Conservation (phyloP, 2,797 vertebrate species). For the Psittacula echo region DNA sequence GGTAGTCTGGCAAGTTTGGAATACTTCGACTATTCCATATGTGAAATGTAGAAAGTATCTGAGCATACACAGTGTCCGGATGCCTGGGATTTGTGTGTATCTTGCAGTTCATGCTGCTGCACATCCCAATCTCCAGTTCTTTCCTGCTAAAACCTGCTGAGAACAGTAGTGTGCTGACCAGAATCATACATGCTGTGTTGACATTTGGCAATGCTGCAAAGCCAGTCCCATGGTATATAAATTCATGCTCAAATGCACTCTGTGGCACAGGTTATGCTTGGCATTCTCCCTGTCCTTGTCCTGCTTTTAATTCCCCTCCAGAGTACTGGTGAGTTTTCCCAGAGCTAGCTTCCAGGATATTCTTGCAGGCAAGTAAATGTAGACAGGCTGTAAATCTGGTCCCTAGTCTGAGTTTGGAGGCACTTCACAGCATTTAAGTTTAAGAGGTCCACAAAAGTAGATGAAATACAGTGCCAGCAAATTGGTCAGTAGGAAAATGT, state of each 20-base stretch:
- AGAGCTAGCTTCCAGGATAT: background rate
- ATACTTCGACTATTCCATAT: background rate
- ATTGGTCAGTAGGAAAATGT: background rate
- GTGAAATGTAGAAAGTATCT: background rate
- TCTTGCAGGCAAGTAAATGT: background rate
- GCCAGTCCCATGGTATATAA: background rate
- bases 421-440: background rate
- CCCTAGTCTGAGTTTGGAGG: background rate
- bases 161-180: background rate
- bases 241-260: background rate
- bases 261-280: background rate
- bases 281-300: background rate
- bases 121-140: background rate
- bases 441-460: background rate
- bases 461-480: background rate
- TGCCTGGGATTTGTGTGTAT: background rate
- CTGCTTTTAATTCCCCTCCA: background rate
- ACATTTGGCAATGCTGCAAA: background rate
- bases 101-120: background rate
- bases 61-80: background rate
- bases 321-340: background rate
- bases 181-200: rapidly evolving
- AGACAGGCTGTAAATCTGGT: background rate
- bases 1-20: background rate
- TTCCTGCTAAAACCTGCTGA: background rate